A percentile compares a stretch with the other conserved stretches of the same genome.
Conservation (phyloP, 53 echinoderm and acorn worm genomes). For the Stichopus horrens region DNA sequence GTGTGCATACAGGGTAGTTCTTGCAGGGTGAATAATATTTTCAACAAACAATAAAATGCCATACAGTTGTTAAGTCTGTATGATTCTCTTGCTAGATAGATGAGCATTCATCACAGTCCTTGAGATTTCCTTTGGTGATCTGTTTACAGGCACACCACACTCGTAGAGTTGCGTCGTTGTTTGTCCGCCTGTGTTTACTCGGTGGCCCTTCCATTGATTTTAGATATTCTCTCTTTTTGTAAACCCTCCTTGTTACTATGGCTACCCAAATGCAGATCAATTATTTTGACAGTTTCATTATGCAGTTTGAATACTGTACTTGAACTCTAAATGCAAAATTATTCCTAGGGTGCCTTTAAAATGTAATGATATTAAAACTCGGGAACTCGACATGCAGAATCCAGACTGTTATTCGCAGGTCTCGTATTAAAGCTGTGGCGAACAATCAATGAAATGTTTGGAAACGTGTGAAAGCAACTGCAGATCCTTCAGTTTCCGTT, state of each 20-base stretch:
- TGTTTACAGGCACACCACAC: not conserved
- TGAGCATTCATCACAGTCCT: too few species aligned
- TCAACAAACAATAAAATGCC: too few species aligned
- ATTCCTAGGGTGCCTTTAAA: not conserved
- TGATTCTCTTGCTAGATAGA: too few species aligned
- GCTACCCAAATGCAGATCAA: conserved; percentile 17
- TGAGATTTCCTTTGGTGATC: not conserved
- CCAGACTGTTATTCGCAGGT: too few species aligned
- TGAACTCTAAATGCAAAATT: not conserved
- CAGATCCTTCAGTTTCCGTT: too few species aligned
- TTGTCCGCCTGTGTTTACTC: not conserved
- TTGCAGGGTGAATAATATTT: too few species aligned
- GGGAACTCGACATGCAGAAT: too few species aligned
- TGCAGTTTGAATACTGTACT: not conserved
- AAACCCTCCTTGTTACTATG: not conserved
- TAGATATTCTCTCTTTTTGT: not conserved
- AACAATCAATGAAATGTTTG: too few species aligned
- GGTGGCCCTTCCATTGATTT: conserved; percentile 22
- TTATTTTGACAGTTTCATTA: conserved; percentile 24
- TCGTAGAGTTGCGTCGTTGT: not conserved
- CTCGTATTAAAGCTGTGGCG: too few species aligned
- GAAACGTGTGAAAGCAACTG: too few species aligned
- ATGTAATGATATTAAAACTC: not conserved
- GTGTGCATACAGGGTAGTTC: too few species aligned
- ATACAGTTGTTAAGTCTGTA: too few species aligned